phyloP scores from a whole-genome alignment of 2,888 invertebrate genomes.

The Lampropteryx suffumata region DNA sequence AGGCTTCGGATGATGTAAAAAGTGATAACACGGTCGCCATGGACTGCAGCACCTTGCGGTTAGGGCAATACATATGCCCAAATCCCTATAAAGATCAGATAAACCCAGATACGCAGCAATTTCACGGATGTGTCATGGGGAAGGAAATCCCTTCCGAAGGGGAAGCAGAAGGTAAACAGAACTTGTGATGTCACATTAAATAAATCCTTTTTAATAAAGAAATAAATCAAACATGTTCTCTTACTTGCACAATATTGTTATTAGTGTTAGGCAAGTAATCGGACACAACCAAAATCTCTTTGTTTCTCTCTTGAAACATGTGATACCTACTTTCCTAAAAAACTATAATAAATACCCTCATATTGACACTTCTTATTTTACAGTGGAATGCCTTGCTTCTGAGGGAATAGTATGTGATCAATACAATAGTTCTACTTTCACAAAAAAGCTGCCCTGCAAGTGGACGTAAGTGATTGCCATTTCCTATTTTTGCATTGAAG shows the following conservation, averaged over 20 bases:
- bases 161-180: conserved; percentile 87
- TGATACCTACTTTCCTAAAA: no score
- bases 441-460: conserved; percentile 92
- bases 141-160: conserved; percentile 84
- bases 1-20: conserved; percentile 62
- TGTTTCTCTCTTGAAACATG: no score
- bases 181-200: no score
- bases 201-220: no score
- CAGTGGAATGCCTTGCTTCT: conserved; percentile 92
- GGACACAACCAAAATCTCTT: no score
- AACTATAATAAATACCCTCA: no score
- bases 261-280: no score
- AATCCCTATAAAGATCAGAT: conserved; percentile 91
- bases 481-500: not conserved
- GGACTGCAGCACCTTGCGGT: conserved; percentile 87
- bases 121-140: conserved; percentile 87
- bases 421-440: conserved; percentile 91
- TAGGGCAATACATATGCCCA: conserved; percentile 93
- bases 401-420: conserved; percentile 92
- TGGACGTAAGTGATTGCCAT: conserved; percentile 93
- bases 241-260: no score
- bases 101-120: conserved; percentile 94
- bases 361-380: conserved; percentile 1
- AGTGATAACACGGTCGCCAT: conserved; percentile 59
- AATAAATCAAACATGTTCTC: no score